A percentile compares a stretch with the other conserved stretches of the same genome.
Conservation (phyloP, 2,797 vertebrate genomes). For the Macropodus opercularis region DNA sequence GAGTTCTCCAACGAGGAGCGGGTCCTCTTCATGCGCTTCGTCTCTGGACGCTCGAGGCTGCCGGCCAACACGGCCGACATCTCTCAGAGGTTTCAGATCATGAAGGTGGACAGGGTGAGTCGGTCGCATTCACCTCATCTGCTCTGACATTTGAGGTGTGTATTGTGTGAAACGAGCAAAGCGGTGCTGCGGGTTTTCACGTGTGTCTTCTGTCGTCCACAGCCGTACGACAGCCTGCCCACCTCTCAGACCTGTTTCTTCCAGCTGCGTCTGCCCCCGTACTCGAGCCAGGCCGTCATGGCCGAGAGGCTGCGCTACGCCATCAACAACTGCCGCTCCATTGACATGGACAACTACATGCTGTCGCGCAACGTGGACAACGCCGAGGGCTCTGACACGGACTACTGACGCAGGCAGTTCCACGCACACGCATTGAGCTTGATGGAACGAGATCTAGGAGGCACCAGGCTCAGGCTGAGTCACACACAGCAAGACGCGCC, state of each 20-base stretch:
- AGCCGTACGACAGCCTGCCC: constrained; percentile 86
- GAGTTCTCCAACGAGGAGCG: constrained; percentile 88
- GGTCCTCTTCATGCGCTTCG: constrained; percentile 87
- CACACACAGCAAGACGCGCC: constrained; percentile 16
- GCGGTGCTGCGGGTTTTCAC: neutral
- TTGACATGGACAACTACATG: constrained; percentile 91
- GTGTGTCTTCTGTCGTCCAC: neutral
- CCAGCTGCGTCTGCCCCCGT: constrained; percentile 86
- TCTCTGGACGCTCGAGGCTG: constrained; percentile 84
- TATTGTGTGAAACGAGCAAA: too few species aligned
- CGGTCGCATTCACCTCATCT: too few species aligned
- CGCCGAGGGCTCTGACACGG: constrained; percentile 83
- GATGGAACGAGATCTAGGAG: neutral
- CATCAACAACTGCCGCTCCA: constrained; percentile 88
- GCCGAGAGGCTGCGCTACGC: constrained; percentile 86
- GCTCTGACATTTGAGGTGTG: neutral
- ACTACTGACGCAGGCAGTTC: constrained; percentile 73
- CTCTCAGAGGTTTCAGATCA: constrained; percentile 87
- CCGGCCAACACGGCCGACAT: constrained; percentile 87
- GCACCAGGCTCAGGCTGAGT: neutral
- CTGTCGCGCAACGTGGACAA: constrained; percentile 85
- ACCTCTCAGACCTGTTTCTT: constrained; percentile 89
- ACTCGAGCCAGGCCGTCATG: constrained; percentile 84
- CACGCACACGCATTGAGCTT: neutral
- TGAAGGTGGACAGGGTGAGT: constrained; percentile 87